These are phyloP conservation scores for Dasypus novemcinctus DNA, from an alignment of 2,113 vertebrate genomes.

Conservation along the genomic window DNA sequence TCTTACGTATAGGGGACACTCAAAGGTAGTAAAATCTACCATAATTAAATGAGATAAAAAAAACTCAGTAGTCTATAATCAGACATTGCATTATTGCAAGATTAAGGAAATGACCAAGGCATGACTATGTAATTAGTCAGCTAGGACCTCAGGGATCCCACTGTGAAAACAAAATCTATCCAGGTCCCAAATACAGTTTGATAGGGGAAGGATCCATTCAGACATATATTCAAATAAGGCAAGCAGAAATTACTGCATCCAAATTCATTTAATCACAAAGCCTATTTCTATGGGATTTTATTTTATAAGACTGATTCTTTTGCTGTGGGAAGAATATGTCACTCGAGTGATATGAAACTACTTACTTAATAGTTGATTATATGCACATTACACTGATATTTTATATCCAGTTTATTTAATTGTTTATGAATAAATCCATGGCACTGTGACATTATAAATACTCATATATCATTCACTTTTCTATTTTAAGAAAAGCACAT, in stretches of 20 bases:
- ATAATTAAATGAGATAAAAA: background rate
- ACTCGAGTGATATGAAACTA: background rate
- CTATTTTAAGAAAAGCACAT: background rate
- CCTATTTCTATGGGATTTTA: background rate
- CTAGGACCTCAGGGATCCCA: background rate
- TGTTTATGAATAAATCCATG: background rate
- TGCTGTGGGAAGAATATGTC: background rate
- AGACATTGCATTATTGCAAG: background rate
- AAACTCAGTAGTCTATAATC: background rate
- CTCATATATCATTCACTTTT: background rate
- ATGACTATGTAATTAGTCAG: background rate
- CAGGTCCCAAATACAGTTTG: background rate
- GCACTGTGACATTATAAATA: background rate
- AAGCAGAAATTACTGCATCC: background rate
- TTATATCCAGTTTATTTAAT: background rate
- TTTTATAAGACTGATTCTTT: constrained; percentile 22
- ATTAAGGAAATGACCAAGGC: constrained; percentile 10
- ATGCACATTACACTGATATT: background rate
- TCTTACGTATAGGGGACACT: background rate
- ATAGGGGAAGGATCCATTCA: background rate
- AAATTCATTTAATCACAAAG: constrained; percentile 26
- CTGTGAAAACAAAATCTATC: background rate
- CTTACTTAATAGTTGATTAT: constrained; percentile 20
- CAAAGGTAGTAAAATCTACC: background rate
- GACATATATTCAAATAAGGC: background rate